Evolutionary conservation across 2,888 invertebrate species (phyloP), one percentile per base, ranked within the genome.

Genomic region (Epistrophe grossulariae): DNA sequence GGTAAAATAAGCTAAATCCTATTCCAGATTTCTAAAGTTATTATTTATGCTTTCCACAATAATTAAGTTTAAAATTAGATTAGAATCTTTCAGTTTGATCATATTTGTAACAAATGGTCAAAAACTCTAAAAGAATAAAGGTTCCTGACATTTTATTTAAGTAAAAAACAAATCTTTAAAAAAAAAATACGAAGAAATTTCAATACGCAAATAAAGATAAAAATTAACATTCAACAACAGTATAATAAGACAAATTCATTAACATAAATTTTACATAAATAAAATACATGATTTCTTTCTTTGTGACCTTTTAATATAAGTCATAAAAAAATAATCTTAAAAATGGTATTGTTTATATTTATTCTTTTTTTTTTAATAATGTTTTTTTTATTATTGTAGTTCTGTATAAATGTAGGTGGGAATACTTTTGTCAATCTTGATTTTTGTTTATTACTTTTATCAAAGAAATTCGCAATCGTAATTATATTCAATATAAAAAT

Each of bases 261-360:
- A 40, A 24, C 60, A 60, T 60, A 40, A 40, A 40, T 40, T 19
- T 60, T 9, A 60, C 19, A 60, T 60, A 40, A 60, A 60, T 60
- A 60, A 60, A 40, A 60, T 40, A 60, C 59, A 13, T 40, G 35
- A 35, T 35, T 35, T 6, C 35, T 35, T 35, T 35, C 35, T 35
- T 9, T 35, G 35, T 35, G 35, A 35, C 35, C 35, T 35, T 35
- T 9, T 35, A 6, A 31, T 31, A 31, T 31, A 31, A 35, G 59
- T 35, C 19, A 52, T 52, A 24, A 24, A 52, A 24, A 55, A 28
- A 28, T 55, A 28, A 43, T 43, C 11, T 13, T 24, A 11, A 24
- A 8, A 24, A 52, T 24, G 3, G 10, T 15, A 10, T 43, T 43
- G 7, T 45, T n/a, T 45, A 8, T 45, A n/a, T n/a, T 2, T 40